Evolutionary conservation across 2,888 invertebrate genomes (phyloP).

Genomic region (Dryococelus australis): DNA sequence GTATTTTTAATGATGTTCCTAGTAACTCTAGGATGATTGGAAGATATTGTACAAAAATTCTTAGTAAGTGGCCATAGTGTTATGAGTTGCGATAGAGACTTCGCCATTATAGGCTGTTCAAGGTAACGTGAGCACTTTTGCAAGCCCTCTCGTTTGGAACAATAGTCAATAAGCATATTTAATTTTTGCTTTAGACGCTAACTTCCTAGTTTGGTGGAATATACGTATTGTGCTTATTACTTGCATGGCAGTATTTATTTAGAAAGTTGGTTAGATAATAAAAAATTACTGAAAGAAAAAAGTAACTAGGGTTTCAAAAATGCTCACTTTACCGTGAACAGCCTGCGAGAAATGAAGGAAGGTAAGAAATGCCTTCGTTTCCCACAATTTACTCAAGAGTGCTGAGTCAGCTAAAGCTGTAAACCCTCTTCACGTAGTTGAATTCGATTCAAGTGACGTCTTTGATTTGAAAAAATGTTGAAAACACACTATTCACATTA

Average conservation of each 20-base stretch:
- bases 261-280: no score
- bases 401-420: background rate
- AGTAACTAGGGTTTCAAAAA: no score
- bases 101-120: background rate
- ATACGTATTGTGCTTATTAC: no score
- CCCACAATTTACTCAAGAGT: conserved; percentile 20
- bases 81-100: conserved; percentile 11
- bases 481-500: background rate
- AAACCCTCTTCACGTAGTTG: background rate
- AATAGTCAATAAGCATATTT: no score
- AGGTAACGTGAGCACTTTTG: no score
- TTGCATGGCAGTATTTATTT: no score
- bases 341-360: background rate
- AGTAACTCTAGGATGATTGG: background rate
- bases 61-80: background rate
- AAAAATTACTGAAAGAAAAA: no score
- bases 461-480: conserved; percentile 29
- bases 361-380: background rate
- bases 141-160: no score
- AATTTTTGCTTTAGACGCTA: no score
- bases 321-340: no score
- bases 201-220: no score
- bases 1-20: conserved; percentile 22
- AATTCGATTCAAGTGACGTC: background rate
- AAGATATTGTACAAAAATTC: conserved; percentile 25